Evolutionary conservation across 1,140 invertebrate species (phyloP).

Genomic region (Andrena cerasifolii): DNA sequence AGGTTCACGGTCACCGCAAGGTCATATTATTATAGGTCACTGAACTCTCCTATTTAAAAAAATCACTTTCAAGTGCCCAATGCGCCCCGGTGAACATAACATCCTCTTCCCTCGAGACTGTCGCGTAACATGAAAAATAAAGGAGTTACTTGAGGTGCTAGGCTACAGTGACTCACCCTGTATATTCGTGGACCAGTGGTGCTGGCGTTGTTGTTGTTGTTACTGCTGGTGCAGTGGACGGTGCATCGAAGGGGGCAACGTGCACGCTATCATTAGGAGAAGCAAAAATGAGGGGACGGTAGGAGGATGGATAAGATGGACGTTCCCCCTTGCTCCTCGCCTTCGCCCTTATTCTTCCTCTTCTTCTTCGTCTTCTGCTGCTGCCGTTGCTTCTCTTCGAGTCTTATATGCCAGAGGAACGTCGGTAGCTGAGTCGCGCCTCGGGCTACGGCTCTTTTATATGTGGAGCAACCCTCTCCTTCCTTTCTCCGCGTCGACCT

Average conservation of each 20-base stretch:
- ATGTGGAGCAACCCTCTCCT: slow-evolving; percentile 66
- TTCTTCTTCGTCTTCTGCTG: slow-evolving; percentile 27
- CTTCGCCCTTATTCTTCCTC: slow-evolving; percentile 10
- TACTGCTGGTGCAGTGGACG: slow-evolving; percentile 49
- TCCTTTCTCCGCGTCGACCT: neutral
- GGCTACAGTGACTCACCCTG: neutral
- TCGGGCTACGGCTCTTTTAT: slow-evolving; percentile 68
- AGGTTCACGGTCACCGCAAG: too few relatives aligned
- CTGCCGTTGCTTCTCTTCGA: slow-evolving; percentile 26
- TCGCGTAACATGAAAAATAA: too few relatives aligned
- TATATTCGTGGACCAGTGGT: slow-evolving; percentile 24
- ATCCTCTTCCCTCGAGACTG: too few relatives aligned
- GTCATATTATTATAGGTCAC: too few relatives aligned
- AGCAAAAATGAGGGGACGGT: slow-evolving; percentile 68
- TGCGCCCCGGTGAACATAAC: too few relatives aligned
- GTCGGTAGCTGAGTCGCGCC: slow-evolving; percentile 69
- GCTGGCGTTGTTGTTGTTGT: slow-evolving; percentile 33
- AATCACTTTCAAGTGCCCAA: too few relatives aligned
- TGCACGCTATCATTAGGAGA: slow-evolving; percentile 78
- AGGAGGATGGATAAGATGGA: slow-evolving; percentile 69
- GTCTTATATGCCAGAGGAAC: slow-evolving; percentile 44
- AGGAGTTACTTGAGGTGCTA: too few relatives aligned
- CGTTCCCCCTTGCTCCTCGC: slow-evolving; percentile 38
- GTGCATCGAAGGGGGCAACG: slow-evolving; percentile 58
- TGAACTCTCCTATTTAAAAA: too few relatives aligned